Evolutionary conservation across 2,888 invertebrate species (phyloP), one percentile per base, ranked within the genome.

Genomic region (Brachyopa scutellaris): DNA sequence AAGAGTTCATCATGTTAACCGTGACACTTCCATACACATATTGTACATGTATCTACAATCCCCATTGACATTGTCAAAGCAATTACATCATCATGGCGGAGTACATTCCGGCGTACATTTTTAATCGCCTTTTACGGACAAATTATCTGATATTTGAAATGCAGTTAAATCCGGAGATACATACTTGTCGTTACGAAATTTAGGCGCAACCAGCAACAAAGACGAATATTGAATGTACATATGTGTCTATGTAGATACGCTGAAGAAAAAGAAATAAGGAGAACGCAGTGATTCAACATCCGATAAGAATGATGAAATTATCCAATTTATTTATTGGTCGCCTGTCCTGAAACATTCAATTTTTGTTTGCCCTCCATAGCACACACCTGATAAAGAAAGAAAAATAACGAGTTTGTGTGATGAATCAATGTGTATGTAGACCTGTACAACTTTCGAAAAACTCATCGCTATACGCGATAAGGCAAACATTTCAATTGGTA

Each of bases 341-440:
- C n/a, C 49, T 42, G 42, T 36, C 11, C 6, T 21, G 7, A 33
- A 26, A 21, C 4, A 53, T 31, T 33, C 53, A 21, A 31, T 33
- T 53, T 33, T 6, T 26, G 26, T 26, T 53, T 33, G 33, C n/a
- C 40, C 5, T 31, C 40, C 33, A 36, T n/a, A 13, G 13, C 36
- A 38, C 23, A 8, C 49, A 49, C 49, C 38, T 29, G 64, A 64
- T 51, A 53, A 55, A 36, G 11, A 61, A 21, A 31, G 3, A 13
- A 15, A 51, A 51, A 36, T n/a, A 36, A 17, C 36, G 38, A 38
- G 19, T 57, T 57, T 57, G 57, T 69, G 57, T 69, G 69, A 69
- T 57, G 38, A 69, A 59, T 57, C 69, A 57, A 69, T 67, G n/a
- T n/a, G n/a, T n/a, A n/a, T n/a, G n/a, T n/a, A 67, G 6, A 26